Evolutionary conservation across 2,888 invertebrate species (phyloP).

Genomic region (Alentia gelatinosa): DNA sequence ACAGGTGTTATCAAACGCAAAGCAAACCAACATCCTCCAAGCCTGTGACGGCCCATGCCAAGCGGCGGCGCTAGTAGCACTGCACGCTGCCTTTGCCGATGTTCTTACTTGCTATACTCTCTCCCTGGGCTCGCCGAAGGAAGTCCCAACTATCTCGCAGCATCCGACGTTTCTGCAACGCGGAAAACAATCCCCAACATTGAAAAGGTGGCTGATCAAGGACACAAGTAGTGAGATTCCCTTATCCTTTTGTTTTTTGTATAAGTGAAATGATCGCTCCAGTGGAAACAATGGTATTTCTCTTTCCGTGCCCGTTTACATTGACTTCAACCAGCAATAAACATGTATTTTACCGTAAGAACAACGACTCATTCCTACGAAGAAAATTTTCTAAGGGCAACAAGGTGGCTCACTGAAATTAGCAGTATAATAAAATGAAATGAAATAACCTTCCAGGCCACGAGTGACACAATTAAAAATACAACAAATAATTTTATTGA

Average conservation of each 20-base stretch:
- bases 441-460: no score
- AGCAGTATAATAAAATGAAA: no score
- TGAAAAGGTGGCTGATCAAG: not conserved
- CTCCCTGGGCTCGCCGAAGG: conserved; percentile 39
- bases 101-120: conserved; percentile 13
- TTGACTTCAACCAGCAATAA: no score
- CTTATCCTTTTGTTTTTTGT: not conserved
- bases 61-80: not conserved
- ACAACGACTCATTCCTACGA: no score
- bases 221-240: not conserved
- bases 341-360: no score
- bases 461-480: no score
- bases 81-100: not conserved
- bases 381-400: no score
- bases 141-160: conserved; percentile 57
- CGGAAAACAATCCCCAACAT: conserved; percentile 14
- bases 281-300: no score
- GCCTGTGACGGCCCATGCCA: conserved; percentile 17
- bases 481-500: no score
- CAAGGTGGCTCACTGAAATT: no score
- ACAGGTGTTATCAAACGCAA: conserved; percentile 25
- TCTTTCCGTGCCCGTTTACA: no score
- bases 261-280: no score
- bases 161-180: conserved; percentile 59
- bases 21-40: conserved; percentile 28